Percentiles rank a stretch among this genome's conserved stretches.
These are phyloP conservation scores for Ciconia boyciana DNA, from an alignment of 2,113 vertebrate species.

Conservation along the genomic window DNA sequence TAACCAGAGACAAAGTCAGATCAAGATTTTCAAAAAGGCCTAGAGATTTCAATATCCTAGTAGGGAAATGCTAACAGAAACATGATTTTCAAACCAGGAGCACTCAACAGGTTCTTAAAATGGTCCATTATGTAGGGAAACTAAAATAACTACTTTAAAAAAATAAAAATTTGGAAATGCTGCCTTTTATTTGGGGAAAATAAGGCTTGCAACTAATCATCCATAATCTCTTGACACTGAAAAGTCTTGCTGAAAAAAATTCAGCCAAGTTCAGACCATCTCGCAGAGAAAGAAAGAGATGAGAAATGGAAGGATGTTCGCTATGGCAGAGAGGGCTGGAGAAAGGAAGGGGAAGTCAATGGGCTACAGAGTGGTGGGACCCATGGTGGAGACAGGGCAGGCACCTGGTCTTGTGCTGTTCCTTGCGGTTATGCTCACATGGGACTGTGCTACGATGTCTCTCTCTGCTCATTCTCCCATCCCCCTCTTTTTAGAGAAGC, in stretches of 20 bases:
- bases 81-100: not conserved
- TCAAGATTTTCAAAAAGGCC: not conserved
- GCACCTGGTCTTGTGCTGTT: not conserved
- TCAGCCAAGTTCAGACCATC: not conserved
- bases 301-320: not conserved
- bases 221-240: not conserved
- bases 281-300: not conserved
- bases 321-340: not conserved
- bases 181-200: not conserved
- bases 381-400: not conserved
- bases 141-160: not conserved
- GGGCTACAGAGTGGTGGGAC: not conserved
- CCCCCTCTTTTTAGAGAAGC: not conserved
- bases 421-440: not conserved
- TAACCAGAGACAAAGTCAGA: conserved; percentile 12
- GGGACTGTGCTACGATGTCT: not conserved
- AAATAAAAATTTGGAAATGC: not conserved
- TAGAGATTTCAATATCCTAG: not conserved
- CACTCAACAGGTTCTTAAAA: not conserved
- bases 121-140: not conserved
- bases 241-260: not conserved
- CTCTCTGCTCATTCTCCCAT: not conserved
- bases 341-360: not conserved
- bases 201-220: not conserved
- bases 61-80: not conserved